phyloP scores from a whole-genome alignment of 2,113 vertebrate genomes.

The Protobothrops mucrosquamatus region DNA sequence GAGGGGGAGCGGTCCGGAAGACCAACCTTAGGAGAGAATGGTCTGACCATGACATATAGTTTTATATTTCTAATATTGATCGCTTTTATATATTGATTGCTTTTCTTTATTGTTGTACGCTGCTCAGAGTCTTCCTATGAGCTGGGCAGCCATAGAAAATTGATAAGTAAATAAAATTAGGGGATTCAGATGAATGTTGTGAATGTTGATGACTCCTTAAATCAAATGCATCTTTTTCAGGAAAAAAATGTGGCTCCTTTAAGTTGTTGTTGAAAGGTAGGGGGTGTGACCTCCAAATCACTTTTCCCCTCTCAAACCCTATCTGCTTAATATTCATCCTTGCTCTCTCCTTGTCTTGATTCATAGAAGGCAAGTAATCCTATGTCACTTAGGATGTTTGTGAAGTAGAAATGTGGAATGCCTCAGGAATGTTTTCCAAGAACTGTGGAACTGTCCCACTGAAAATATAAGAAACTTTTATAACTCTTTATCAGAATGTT shows the following conservation, averaged over 20 bases:
- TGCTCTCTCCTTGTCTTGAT: not conserved
- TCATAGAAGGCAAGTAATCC: not conserved
- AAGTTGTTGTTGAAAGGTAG: not conserved
- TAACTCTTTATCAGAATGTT: not conserved
- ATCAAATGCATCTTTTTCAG: not conserved
- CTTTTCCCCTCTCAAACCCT: not conserved
- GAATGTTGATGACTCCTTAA: not conserved
- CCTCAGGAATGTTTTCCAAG: not conserved
- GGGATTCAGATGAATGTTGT: not conserved
- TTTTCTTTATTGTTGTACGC: not conserved
- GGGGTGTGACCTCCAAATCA: not conserved
- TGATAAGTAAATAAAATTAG: not conserved
- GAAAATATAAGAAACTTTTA: not conserved
- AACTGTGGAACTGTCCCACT: not conserved
- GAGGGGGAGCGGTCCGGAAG: too few species aligned
- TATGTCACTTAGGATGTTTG: not conserved
- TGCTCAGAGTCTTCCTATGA: not conserved
- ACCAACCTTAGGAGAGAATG: too few species aligned
- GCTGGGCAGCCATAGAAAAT: not conserved
- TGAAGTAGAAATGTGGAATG: not conserved
- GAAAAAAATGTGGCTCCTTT: not conserved
- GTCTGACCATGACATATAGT: too few species aligned
- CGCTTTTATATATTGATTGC: not conserved
- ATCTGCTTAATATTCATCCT: not conserved
- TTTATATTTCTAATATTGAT: not conserved